Evolutionary conservation across 92 coral and sea anemone species (phyloP).

Genomic region (Actinostola sp.): DNA sequence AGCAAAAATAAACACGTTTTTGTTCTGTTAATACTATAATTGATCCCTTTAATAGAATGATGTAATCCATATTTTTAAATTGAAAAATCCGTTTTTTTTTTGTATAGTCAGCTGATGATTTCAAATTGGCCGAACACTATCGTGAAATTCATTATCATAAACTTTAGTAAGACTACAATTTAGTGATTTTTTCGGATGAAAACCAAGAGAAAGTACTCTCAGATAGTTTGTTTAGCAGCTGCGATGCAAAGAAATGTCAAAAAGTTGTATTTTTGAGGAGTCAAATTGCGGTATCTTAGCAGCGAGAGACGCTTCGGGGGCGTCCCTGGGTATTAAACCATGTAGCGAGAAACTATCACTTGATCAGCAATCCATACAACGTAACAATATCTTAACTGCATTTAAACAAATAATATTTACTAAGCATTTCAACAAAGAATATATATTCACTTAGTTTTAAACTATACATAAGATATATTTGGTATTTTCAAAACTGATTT

Average conservation of each 20-base stretch:
- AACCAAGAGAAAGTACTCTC: not conserved
- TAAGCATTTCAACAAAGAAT: too few relatives aligned
- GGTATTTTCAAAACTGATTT: too few relatives aligned
- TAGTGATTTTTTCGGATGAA: not conserved
- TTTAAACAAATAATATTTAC: too few relatives aligned
- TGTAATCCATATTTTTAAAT: conserved; percentile 20
- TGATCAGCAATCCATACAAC: conserved; percentile 8
- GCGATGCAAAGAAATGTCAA: not conserved
- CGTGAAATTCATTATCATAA: not conserved
- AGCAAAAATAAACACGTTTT: conserved; percentile 1
- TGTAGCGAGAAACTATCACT: conserved; percentile 32
- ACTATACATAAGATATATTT: too few relatives aligned
- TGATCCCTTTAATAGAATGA: too few relatives aligned
- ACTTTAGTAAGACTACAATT: not conserved
- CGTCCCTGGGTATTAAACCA: conserved; percentile 37
- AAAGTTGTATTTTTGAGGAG: conserved; percentile 22
- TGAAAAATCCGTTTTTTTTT: conserved; percentile 7
- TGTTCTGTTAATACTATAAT: too few relatives aligned
- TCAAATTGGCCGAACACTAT: not conserved
- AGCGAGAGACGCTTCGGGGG: conserved; percentile 70
- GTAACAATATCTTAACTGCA: not conserved
- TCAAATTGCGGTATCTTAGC: conserved; percentile 20
- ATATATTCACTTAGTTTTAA: too few relatives aligned
- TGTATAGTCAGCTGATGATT: conserved; percentile 1
- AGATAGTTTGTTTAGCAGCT: not conserved